Base-by-base conservation (phyloP, 1,140 invertebrate species). In the Apocrypta bakeri region DNA sequence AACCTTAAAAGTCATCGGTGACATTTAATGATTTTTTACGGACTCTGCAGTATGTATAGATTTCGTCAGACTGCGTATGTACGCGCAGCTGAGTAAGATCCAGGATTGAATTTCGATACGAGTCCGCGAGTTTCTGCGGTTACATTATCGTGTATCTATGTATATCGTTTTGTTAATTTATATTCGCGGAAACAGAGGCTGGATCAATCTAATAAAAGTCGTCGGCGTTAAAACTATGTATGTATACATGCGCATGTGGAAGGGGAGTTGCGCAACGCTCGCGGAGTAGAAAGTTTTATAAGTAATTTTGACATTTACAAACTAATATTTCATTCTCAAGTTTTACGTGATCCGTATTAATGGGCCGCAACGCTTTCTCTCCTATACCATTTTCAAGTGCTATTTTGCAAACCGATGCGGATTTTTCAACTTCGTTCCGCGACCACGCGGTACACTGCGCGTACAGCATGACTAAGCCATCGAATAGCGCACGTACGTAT, bases 1-100 rank as follows among this genome's bases (percentile, higher is more conserved):
- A 80, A 72, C 78, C 78, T 80, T 42, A 37, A 80, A 80, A 72
- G 68, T 72, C 77, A 71, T 61, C 40, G 42, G n/a, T 37, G 31
- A 33, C 29, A 33, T 72, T 72, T 69, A 63, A 71, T 71, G 77
- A 79, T 33, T 48, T 69, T 76, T 76, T 21, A 21, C 48, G 48
- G 17, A 21, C 48, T 37, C 33, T 37, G 9, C 9, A 37, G 33
- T 9, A 9, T 37, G 3, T 2, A 2, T 37, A 37, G 33, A 56
- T 56, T 56, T 56, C 48, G 48, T 56, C 48, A 56, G 48, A 21
- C 48, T n/a, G n/a, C n/a, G n/a, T n/a, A 17, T 17, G 48, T 21
- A 12, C 21, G 48, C 48, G 48, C 33, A 37, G 33, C 33, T 37
- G n/a, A n/a, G n/a, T n/a, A 37, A 37, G 33, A 37, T 37, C 33